Base-by-base conservation (phyloP, 2,888 invertebrate species). In the Melanchra persicariae region DNA sequence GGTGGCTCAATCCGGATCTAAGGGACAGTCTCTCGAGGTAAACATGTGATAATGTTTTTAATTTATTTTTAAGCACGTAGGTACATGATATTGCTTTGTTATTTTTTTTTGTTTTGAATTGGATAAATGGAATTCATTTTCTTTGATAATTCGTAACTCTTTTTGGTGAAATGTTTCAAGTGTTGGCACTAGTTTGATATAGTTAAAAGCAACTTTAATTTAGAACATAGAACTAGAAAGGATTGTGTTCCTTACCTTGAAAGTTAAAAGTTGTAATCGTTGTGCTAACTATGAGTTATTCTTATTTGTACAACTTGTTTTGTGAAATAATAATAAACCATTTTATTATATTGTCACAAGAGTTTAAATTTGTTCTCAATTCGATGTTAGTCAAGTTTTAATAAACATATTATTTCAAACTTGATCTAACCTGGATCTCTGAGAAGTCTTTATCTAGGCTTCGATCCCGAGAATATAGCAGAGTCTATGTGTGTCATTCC, bases 1-100 rank as follows among this genome's bases (percentile, higher is more conserved):
- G 81, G 72, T 84, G 79, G 70, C 67, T 83, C 78, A 74, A 77
- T 77, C 87, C 87, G 90, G 89, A 90, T 87, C 84, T 85, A 81
- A 87, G 84, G 87, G 86, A 87, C 84, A 84, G 72, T 73, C 77
- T 77, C 60, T 70, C 72, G 83, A 91, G 91, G 91, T 91, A 91
- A 91, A 88, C 88, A 88, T 84, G 86, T 88, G 86, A 87, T 82
- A 82, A 80, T 87, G 82, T 85, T 85, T 88, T 85, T 87, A 84
- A 85, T 88, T 88, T 89, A 86, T 88, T 87, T 84, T 81, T 72
- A 79, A 83, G 69, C 83, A 85, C 86, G 82, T 87, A 84, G 76
- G 1, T 40, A 19, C 19, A 81, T 77, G 73, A 71, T 82, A 79
- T 81, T 83, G 83, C 86, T 84, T 84, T 84, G 81, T 81, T 85